Percentiles rank a stretch among this genome's conserved stretches.
These are phyloP conservation scores for Cisticola juncidis DNA, from an alignment of 2,113 vertebrate genomes.

Conservation along the genomic window DNA sequence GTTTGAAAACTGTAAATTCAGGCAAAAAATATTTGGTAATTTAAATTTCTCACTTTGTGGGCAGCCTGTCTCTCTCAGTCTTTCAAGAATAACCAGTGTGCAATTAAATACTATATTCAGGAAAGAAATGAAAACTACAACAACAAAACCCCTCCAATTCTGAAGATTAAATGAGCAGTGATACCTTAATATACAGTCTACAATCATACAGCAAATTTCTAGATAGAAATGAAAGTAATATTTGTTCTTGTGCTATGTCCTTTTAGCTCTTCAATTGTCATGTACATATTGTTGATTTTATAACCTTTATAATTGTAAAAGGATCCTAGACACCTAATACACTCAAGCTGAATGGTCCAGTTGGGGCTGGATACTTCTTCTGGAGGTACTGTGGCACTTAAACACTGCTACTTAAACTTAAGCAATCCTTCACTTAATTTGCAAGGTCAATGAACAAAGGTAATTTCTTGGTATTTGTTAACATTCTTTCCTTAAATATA, in stretches of 20 bases:
- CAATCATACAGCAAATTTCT: not conserved
- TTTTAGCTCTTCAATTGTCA: not conserved
- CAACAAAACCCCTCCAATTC: not conserved
- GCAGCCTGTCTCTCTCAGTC: not conserved
- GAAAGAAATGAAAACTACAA: not conserved
- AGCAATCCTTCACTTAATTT: not conserved
- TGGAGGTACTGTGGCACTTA: not conserved
- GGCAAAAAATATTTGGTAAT: not conserved
- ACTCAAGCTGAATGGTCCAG: not conserved
- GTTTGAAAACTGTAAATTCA: not conserved
- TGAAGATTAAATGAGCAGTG: not conserved
- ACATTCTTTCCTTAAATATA: not conserved
- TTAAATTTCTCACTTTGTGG: not conserved
- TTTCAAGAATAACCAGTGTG: not conserved
- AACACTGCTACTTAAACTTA: not conserved
- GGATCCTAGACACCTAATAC: accelerated
- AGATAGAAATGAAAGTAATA: not conserved
- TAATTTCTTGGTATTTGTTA: not conserved
- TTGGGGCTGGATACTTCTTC: not conserved
- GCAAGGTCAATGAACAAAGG: not conserved
- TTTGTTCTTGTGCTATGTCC: not conserved
- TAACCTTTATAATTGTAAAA: not conserved
- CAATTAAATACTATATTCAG: not conserved
- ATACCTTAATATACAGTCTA: not conserved
- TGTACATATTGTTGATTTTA: not conserved